Base-by-base conservation (phyloP, 1,140 invertebrate genomes). In the Andrena cerasifolii region DNA sequence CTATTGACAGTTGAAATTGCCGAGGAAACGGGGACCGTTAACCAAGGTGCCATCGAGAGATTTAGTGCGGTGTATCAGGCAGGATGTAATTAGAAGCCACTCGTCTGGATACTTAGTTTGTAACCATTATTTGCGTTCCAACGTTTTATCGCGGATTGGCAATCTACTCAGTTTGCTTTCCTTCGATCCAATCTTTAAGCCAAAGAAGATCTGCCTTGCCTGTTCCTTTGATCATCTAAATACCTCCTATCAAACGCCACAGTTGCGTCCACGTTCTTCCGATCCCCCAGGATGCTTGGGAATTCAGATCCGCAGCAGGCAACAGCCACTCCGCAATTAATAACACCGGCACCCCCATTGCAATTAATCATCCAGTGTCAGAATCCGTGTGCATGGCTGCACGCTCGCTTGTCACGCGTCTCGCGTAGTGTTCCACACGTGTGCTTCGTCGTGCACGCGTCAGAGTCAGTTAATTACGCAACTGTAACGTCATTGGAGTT, bases 321-420 rank as follows among this genome's bases (percentile, higher is more conserved):
- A 14, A 47, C 3, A 7, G 14, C 2, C 12, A 24, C 1, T 7
- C 8, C 12, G 33, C 1, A 16, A 36, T 14, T 5, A 43, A 53
- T 26, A 16, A 14, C n/a, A 18, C 14, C 5, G 16, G 18, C 47
- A 28, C 40, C 16, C 0, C 45, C 4, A 21, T 36, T 16, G 33
- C 14, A 36, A 33, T 65, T 62, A 65, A 74, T 74, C 47, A 63
- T 8, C 0, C 18, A 0, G 12, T 31, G 59, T 31, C 58, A 62
- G 56, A 33, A 33, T 31, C n/a, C 16, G 45, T 16, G 21, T 51
- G 8, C 24, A 45, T 58, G n/a, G 43, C 6, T 1, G 14, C 28
- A 18, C 28, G 16, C 16, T 40, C 31, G 21, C 31, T 40, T 40
- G 21, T 63, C 58, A 33, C 21, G 4, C 28, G 58, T 62, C 45